Evolutionary conservation across 2,113 vertebrate genomes (phyloP).

Genomic region (Numida meleagris): DNA sequence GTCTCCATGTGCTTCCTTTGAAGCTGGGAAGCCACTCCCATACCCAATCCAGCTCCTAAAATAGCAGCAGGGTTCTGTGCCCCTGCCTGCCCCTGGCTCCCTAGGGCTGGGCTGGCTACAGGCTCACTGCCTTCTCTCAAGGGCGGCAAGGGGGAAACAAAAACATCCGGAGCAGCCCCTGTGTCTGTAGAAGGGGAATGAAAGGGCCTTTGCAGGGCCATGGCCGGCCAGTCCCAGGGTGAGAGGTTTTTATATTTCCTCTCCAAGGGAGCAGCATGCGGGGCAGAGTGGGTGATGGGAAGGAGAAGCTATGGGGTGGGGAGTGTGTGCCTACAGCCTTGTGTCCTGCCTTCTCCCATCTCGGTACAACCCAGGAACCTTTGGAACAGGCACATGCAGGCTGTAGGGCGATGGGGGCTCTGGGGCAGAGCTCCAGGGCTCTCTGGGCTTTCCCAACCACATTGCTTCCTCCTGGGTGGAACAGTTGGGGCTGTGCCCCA

Average conservation of each 20-base stretch:
- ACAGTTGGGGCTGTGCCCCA: not conserved
- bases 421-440: not conserved
- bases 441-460: not conserved
- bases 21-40: not conserved
- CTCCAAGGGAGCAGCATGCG: not conserved
- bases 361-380: not conserved
- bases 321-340: not conserved
- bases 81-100: not conserved
- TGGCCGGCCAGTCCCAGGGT: not conserved
- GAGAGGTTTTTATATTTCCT: slow-evolving; percentile 55
- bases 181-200: slow-evolving; percentile 47
- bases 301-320: not conserved
- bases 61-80: not conserved
- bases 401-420: not conserved
- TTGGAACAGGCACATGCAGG: not conserved
- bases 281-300: not conserved
- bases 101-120: not conserved
- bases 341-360: not conserved
- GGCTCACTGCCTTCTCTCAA: not conserved
- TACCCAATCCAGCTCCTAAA: not conserved
- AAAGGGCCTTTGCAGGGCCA: slow-evolving; percentile 49
- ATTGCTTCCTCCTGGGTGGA: not conserved
- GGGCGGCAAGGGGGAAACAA: not conserved
- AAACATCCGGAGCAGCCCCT: slow-evolving; percentile 51
- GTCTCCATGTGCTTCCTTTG: not conserved